Evolutionary conservation across 2,797 vertebrate species (phyloP).

Genomic region (Sciurus vulgaris): DNA sequence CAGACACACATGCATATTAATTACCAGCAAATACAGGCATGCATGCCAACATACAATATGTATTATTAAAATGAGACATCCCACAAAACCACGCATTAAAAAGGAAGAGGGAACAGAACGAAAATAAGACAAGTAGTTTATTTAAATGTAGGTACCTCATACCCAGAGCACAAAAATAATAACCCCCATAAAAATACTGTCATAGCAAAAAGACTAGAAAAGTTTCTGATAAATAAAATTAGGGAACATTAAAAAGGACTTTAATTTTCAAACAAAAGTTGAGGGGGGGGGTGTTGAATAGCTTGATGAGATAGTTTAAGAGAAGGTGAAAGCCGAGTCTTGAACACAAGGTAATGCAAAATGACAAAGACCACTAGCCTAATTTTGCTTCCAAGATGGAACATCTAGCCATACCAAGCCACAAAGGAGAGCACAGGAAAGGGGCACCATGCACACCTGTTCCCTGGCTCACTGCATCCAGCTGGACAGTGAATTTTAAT

Average conservation of each 20-base stretch:
- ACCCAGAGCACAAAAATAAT: neutral
- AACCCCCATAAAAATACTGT: neutral
- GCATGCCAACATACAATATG: neutral
- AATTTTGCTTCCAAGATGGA: neutral
- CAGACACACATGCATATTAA: neutral
- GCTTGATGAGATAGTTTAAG: neutral
- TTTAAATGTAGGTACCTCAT: neutral
- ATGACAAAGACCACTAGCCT: neutral
- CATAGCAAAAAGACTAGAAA: neutral
- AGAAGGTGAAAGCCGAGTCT: neutral
- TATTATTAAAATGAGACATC: neutral
- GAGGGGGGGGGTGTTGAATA: rapidly evolving
- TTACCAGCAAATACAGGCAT: neutral
- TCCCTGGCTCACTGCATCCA: neutral
- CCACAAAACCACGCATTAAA: neutral
- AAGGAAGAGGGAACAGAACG: neutral
- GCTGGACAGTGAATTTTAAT: neutral
- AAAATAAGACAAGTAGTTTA: neutral
- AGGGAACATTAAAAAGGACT: neutral
- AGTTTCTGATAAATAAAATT: conserved; percentile 13
- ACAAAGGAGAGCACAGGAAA: neutral
- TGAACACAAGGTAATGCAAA: neutral
- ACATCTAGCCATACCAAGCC: neutral
- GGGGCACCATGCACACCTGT: rapidly evolving
- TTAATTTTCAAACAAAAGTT: neutral